These are phyloP conservation scores for Engraulis encrasicolus DNA, from an alignment of 2,113 vertebrate species.

Conservation along the genomic window DNA sequence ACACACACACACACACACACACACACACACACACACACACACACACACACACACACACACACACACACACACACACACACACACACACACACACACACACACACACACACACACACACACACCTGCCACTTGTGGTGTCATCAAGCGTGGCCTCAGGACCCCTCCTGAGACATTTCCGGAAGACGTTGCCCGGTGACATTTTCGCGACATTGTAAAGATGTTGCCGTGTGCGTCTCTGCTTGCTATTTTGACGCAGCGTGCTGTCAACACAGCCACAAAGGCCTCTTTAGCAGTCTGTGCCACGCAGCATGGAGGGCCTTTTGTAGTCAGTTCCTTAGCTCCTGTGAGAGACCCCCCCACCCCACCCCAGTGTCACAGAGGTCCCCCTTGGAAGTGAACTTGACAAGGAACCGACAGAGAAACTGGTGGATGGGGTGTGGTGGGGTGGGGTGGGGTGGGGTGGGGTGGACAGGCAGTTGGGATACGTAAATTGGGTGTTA, in stretches of 20 bases:
- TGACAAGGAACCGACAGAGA: neutral
- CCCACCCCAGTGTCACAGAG: neutral
- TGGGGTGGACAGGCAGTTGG: too few relatives aligned
- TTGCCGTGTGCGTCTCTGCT: neutral
- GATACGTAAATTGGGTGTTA: too few relatives aligned
- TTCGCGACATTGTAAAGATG: constrained; percentile 1
- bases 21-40: too few relatives aligned
- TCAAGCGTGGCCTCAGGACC: neutral
- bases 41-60: too few relatives aligned
- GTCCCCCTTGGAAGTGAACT: neutral
- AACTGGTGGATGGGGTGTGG: neutral
- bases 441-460: neutral
- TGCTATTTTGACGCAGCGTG: neutral
- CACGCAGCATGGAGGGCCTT: neutral
- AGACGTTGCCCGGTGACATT: neutral
- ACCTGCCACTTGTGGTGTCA: neutral
- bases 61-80: neutral
- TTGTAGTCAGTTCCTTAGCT: neutral
- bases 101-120: neutral
- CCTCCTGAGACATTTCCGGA: neutral
- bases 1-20: too few relatives aligned
- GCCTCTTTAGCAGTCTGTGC: neutral
- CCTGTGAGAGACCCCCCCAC: too few relatives aligned
- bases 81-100: neutral
- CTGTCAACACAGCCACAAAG: neutral